Percentiles rank a stretch among this genome's conserved stretches.
phyloP scores from a whole-genome alignment of 2,888 invertebrate species.

The Morpho deidamia region DNA sequence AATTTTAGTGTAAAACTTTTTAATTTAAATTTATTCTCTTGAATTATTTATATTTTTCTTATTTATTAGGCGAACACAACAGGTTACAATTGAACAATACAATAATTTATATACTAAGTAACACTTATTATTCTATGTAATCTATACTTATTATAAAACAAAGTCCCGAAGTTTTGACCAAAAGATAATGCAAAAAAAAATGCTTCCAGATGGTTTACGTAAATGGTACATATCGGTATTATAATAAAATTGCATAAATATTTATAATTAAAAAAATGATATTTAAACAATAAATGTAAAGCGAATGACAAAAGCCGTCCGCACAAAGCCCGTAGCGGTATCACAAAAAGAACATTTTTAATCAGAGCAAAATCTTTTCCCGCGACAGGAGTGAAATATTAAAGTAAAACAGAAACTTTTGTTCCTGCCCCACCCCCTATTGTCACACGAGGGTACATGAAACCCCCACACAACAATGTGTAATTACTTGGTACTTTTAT shows the following conservation, averaged over 20 bases:
- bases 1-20: too few relatives aligned
- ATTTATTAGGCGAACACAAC: too few relatives aligned
- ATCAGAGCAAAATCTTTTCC: slow-evolving; percentile 49
- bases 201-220: too few relatives aligned
- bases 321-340: slow-evolving; percentile 28
- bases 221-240: too few relatives aligned
- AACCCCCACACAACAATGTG: slow-evolving; percentile 36
- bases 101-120: too few relatives aligned
- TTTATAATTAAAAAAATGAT: not conserved
- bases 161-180: too few relatives aligned
- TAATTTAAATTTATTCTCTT: too few relatives aligned
- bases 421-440: slow-evolving; percentile 40
- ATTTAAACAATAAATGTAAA: slow-evolving; percentile 5
- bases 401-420: slow-evolving; percentile 60
- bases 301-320: slow-evolving; percentile 24
- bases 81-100: too few relatives aligned
- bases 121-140: too few relatives aligned
- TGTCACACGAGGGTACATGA: slow-evolving; percentile 37
- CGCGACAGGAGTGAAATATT: slow-evolving; percentile 63
- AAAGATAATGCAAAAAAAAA: too few relatives aligned
- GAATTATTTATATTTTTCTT: too few relatives aligned
- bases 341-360: slow-evolving; percentile 47
- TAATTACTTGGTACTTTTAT: slow-evolving; percentile 58
- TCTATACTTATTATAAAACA: too few relatives aligned
- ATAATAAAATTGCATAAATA: not conserved